These are phyloP conservation scores for Delphinapterus leucas DNA, from an alignment of 2,113 vertebrate species.

Conservation along the genomic window DNA sequence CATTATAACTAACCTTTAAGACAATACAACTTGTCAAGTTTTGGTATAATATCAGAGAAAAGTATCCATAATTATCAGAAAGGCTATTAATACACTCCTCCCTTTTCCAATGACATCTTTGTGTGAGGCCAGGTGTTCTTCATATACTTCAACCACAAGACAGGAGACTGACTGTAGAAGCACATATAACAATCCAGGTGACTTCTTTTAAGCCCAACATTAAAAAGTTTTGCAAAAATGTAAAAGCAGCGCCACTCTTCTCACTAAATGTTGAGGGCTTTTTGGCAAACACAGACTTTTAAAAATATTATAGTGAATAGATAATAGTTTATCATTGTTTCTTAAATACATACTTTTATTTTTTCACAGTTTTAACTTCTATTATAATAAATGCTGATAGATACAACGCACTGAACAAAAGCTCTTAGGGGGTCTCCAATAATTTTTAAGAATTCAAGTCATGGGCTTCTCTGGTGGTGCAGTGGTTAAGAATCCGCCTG, in stretches of 20 bases:
- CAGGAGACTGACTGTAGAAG: background rate
- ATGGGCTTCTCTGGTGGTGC: background rate
- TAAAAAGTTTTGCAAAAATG: conserved; percentile 30
- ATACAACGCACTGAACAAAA: background rate
- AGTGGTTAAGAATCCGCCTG: too few species aligned
- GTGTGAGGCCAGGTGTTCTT: background rate
- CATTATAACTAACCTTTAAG: background rate
- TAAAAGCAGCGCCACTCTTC: conserved; percentile 19
- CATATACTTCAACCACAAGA: background rate
- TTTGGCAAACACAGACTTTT: background rate
- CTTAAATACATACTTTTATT: background rate
- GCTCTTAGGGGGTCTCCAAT: background rate
- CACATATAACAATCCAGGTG: background rate
- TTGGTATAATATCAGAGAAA: conserved; percentile 26
- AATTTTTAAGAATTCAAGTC: background rate
- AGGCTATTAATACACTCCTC: background rate
- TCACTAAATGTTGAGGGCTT: background rate
- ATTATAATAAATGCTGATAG: conserved; percentile 14
- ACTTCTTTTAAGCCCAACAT: background rate
- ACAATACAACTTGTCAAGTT: conserved; percentile 26
- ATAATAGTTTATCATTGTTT: background rate
- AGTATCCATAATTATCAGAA: conserved; percentile 30
- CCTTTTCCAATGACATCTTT: conserved; percentile 14
- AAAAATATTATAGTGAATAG: background rate
- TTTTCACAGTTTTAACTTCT: conserved; percentile 27